Evolutionary conservation across 2,797 vertebrate genomes (phyloP).

Genomic region (Hypotaenidia philippensis): DNA sequence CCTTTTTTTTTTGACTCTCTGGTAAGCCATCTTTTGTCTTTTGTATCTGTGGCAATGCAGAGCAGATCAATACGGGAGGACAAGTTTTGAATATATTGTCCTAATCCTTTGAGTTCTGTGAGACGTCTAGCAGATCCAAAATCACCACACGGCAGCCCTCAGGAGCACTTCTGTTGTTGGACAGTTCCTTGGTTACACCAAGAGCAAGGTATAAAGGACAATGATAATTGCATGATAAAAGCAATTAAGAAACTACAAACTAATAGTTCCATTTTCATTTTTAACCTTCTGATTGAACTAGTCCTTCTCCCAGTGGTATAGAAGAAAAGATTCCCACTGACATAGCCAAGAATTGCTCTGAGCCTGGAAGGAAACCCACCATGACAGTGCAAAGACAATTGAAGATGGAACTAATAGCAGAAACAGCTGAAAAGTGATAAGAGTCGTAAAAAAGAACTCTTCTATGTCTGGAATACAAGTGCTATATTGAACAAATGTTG

Average conservation of each 20-base stretch:
- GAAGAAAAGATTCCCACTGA: background rate
- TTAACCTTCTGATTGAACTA: background rate
- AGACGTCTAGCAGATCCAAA: background rate
- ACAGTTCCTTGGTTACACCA: background rate
- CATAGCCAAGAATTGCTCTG: background rate
- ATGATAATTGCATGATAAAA: background rate
- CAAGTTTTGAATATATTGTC: background rate
- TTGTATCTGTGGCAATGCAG: background rate
- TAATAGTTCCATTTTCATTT: background rate
- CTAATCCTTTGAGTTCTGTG: background rate
- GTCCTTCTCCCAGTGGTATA: background rate
- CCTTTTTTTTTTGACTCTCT: background rate
- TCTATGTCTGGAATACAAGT: background rate
- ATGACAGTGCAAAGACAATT: background rate
- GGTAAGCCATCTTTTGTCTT: background rate
- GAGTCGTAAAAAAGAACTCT: background rate
- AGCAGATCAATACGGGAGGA: background rate
- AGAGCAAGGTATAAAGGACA: background rate
- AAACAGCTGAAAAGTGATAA: background rate
- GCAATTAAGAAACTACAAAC: background rate
- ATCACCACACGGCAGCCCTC: background rate
- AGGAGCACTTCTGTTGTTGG: background rate
- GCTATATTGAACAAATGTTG: background rate
- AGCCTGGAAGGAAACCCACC: background rate
- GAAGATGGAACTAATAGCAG: background rate